Evolutionary conservation across 2,888 invertebrate genomes (phyloP), one percentile per base, ranked within the genome.

Genomic region (Cheilosia vernalis): DNA sequence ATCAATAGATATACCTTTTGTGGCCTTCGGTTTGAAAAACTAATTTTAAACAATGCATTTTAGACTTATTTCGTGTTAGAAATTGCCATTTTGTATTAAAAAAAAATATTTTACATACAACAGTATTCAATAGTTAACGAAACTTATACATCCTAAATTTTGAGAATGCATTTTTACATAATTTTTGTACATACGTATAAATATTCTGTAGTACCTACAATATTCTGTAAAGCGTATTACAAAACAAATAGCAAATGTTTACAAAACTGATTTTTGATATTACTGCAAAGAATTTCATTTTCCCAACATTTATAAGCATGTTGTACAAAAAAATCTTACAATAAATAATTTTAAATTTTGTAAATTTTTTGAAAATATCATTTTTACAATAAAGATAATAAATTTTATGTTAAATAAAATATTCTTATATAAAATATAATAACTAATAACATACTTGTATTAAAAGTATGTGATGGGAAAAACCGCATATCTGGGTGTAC

Each of bases 11-110:
- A 56, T 61, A 76, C 85, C 72, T 72, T 37, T 37, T 55, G 86
- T 82, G 63, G 86, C 86, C 86, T 86, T 86, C 58, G 53, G 82
- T 86, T 86, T 86, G 55, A 77, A 60, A 86, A 82, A 82, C 77
- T 77, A 72, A 77, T 61, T 66, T 73, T 51, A 44, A 73, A 51
- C 51, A 63, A 40, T 63, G 30, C 53, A 56, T 80, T 70, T 70
- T 49, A 44, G 19, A 66, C 21, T 67, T 55, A 60, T 63, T 61
- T 80, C 60, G 69, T 37, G 47, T 80, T 66, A 64, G 61, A 80
- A 85, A 85, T 33, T 80, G 84, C 84, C 85, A 81, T 85, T 85
- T 85, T 73, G 21, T 55, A 15, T 61, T 51, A n/a, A 49, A 30
- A 55, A 15, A 70, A 47, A 64, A 9, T 33, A 4, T 15, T 56